phyloP scores from a whole-genome alignment of 2,888 invertebrate species.

The Deilephila elpenor region DNA sequence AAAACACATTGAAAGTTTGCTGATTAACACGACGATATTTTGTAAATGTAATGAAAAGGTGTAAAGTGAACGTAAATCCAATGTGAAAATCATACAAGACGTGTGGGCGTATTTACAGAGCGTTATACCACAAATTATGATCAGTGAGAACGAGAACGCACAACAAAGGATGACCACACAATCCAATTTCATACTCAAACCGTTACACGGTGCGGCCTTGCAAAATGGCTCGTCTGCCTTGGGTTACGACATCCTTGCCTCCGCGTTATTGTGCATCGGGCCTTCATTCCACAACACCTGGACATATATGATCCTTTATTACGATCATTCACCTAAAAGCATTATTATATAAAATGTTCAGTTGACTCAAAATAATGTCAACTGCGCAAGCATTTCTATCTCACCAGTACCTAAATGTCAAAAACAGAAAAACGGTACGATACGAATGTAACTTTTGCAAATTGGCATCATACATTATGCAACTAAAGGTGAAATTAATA shows the following conservation, averaged over 20 bases:
- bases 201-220: slow-evolving; percentile 21
- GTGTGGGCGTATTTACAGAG: neutral
- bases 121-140: slow-evolving; percentile 26
- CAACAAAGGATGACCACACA: slow-evolving; percentile 44
- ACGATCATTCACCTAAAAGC: neutral
- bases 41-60: neutral
- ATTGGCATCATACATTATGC: too few relatives aligned
- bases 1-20: neutral
- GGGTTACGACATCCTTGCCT: slow-evolving; percentile 7
- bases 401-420: too few relatives aligned
- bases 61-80: neutral
- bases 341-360: neutral
- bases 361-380: neutral
- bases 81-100: neutral
- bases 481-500: too few relatives aligned
- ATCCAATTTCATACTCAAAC: slow-evolving; percentile 40
- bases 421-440: too few relatives aligned
- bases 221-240: slow-evolving; percentile 23
- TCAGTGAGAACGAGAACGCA: slow-evolving; percentile 37
- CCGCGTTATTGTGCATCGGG: slow-evolving; percentile 15
- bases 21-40: neutral
- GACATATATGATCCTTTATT: slow-evolving; percentile 4
- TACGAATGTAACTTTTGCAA: too few relatives aligned
- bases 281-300: slow-evolving; percentile 7
- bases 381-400: neutral